Evolutionary conservation across 2,797 vertebrate genomes (phyloP), one percentile per base, ranked within the genome.

Genomic region (Gadopsis bispinosus): DNA sequence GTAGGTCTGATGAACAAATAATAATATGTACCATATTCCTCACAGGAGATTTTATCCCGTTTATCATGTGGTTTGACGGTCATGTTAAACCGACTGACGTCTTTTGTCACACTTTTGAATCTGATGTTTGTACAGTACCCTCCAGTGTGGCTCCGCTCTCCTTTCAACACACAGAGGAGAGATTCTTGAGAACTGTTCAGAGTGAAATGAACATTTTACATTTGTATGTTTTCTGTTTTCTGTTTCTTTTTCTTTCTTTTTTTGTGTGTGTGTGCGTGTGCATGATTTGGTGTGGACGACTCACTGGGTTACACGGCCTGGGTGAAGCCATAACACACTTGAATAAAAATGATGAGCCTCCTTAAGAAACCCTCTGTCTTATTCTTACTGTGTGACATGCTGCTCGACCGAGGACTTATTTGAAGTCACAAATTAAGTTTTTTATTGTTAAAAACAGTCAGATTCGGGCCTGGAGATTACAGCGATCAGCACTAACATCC

Each of bases 291-390:
- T 95, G 89, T 92, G 93, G 87, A 76, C 90, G 91, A 89, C 90
- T 93, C 90, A 89, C 92, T 88, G 80, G 89, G 90, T 90, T 85
- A 83, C 83, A 83, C 73, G 45, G 88, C 91, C 92, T 66, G 76
- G 79, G 79, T 89, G 92, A 93, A 92, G 91, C 89, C 88, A 91
- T 93, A 87, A 90, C 93, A 86, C 92, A 94, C 91, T 93, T 92
- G 84, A 95, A 95, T 95, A 93, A 94, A 94, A 94, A 93, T 83
- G 75, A 91, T 88, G 83, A 94, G 92, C 90, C 90, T 94, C 89
- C 90, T 90, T 93, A 83, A 87, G 79, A 91, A 91, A 83, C 59
- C 35, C 62, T 81, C 55, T 86, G 80, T 87, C 63, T 83, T 79
- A 69, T 72, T 89, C 55, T 71, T 59, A 50, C 48, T 75, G 45